Conservation (phyloP, 2,888 invertebrate species). For the Palloptera scutellata region DNA sequence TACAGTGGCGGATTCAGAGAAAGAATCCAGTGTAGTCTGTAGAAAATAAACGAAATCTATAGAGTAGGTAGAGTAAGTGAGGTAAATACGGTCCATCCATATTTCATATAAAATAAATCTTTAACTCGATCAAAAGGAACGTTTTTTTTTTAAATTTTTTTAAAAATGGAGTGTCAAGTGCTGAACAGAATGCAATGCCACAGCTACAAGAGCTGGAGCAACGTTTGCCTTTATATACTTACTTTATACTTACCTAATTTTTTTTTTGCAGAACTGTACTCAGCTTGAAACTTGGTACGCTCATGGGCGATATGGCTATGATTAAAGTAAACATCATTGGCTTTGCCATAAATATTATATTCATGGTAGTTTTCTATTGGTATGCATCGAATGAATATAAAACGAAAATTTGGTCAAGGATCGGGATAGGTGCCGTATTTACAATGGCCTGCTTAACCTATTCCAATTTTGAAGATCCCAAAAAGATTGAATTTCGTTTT, state of each 20-base stretch:
- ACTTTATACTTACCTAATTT: slow-evolving; percentile 21
- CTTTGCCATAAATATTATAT: slow-evolving; percentile 73
- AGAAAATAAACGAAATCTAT: too few species aligned
- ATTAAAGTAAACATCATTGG: slow-evolving; percentile 81
- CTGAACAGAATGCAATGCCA: too few species aligned
- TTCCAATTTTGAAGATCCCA: slow-evolving; percentile 71
- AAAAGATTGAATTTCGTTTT: slow-evolving; percentile 73
- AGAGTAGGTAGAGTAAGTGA: too few species aligned
- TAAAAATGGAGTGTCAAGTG: too few species aligned
- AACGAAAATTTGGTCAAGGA: slow-evolving; percentile 67
- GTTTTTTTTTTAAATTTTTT: too few species aligned
- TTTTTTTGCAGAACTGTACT: slow-evolving; percentile 70
- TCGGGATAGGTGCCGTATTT: slow-evolving; percentile 68
- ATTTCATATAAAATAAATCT: too few species aligned
- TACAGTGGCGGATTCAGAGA: too few species aligned
- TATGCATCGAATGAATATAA: slow-evolving; percentile 69
- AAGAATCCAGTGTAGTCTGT: too few species aligned
- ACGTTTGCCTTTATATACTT: too few species aligned
- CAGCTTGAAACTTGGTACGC: slow-evolving; percentile 78
- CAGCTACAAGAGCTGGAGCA: too few species aligned
- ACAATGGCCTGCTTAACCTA: slow-evolving; percentile 71
- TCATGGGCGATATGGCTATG: slow-evolving; percentile 79
- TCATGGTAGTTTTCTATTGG: slow-evolving; percentile 72
- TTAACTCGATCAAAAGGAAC: too few species aligned
- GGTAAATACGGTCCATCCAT: too few species aligned